Base-by-base conservation (phyloP, 1,140 invertebrate genomes). In the Matsumurasca onukii region DNA sequence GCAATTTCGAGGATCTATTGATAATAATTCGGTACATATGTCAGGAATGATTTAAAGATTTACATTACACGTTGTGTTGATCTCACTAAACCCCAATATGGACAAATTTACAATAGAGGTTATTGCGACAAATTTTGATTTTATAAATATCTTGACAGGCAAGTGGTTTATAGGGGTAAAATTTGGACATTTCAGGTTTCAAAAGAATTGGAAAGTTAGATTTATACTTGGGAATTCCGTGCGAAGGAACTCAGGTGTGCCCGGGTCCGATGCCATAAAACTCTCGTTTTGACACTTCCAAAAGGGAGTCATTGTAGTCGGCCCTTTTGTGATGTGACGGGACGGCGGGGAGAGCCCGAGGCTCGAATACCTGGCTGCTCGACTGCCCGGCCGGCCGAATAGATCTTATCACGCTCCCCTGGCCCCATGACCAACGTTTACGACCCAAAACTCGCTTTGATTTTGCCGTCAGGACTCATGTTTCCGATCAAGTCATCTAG, bases 241-340 rank as follows among this genome's bases (percentile, higher is more conserved):
- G 55, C 55, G 55, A 20, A 25, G 29, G 31, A 25, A 45, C 34
- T 45, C 62, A 65, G 62, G 62, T 48, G 62, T 65, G 31, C 62
- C 17, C 22, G 34, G 34, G 55, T 59, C 55, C 30, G 51, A 2
- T 63, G 62, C 39, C 62, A 65, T 65, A 65, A 65, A 65, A 65
- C 29, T 65, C 34, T 65, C 62, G 31, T 65, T 65, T 45, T 65
- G 62, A 65, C 62, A 45, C 55, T 3, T n/a, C 30, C 20, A 3
- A 65, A 65, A 45, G 61, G 61, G 61, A 63, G 30, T 45, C 61
- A 45, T 31, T 45, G 62, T 45, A 45, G 62, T 45, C 55, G 55
- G 55, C 22, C 39, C 62, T 65, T 65, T n/a, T 65, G 62, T 65
- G 1, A 31, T 20, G 34, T 13, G 31, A 24, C 27, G 61, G 20